Conservation (phyloP, 1,140 invertebrate species). For the Drosophila punjabiensis region DNA sequence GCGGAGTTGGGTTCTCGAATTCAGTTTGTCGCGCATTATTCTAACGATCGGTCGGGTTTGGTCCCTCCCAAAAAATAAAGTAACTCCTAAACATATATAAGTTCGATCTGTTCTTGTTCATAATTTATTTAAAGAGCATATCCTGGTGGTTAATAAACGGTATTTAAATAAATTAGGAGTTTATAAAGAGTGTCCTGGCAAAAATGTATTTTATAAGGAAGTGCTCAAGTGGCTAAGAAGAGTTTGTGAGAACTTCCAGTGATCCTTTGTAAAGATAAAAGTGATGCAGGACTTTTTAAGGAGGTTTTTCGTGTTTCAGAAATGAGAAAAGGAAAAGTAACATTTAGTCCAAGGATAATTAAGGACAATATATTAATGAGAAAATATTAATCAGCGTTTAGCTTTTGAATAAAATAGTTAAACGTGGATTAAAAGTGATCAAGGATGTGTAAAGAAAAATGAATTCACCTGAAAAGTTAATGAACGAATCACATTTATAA, state of each 20-base stretch:
- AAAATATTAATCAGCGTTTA: not conserved
- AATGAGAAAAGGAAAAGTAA: no score
- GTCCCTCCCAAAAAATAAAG: constrained; percentile 24
- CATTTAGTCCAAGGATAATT: not conserved
- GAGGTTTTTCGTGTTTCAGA: not conserved
- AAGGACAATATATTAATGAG: not conserved
- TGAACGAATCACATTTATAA: not conserved
- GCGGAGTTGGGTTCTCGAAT: constrained; percentile 43
- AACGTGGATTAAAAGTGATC: not conserved
- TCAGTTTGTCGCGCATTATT: constrained; percentile 82
- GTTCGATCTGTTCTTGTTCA: constrained; percentile 11
- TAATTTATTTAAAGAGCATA: constrained; percentile 1
- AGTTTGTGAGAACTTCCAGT: not conserved
- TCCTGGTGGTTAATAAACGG: constrained; percentile 40
- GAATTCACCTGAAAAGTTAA: not conserved
- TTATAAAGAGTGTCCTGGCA: not conserved
- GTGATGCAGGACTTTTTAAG: not conserved
- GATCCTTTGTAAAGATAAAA: not conserved
- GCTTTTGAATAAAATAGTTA: not conserved
- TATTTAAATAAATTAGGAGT: constrained; percentile 8
- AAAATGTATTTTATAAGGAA: no score
- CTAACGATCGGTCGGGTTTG: constrained; percentile 83
- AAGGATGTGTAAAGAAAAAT: not conserved
- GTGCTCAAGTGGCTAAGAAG: not conserved
- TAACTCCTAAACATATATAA: constrained; percentile 1